Conservation (phyloP, 2,888 invertebrate genomes). For the Hypomecis punctinalis region DNA sequence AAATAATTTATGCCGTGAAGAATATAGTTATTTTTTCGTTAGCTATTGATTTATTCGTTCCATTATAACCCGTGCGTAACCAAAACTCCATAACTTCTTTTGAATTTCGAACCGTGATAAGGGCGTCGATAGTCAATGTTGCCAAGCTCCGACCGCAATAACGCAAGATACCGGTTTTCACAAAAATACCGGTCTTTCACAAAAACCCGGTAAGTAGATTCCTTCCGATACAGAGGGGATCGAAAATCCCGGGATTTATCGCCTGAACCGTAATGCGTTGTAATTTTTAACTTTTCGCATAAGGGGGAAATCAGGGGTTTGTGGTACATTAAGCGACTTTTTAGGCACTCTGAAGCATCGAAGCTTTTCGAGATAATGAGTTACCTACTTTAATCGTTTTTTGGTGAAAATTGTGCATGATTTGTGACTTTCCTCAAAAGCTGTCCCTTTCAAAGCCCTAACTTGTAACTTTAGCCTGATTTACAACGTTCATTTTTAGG, state of each 20-base stretch:
- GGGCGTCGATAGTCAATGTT: conserved; percentile 11
- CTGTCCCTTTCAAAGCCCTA: background rate
- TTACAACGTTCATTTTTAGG: too few species aligned
- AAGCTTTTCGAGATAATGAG: background rate
- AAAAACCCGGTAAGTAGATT: conserved; percentile 23
- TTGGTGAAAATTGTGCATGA: background rate
- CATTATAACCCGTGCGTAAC: too few species aligned
- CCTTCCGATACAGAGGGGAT: conserved; percentile 21
- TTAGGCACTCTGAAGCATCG: background rate
- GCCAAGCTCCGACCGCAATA: conserved; percentile 11
- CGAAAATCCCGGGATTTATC: conserved; percentile 37
- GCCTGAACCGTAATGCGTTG: conserved; percentile 27
- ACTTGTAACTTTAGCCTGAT: too few species aligned
- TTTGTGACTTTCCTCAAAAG: background rate
- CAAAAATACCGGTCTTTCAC: conserved; percentile 12
- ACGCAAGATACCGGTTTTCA: conserved; percentile 10
- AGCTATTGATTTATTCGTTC: too few species aligned
- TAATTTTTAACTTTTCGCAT: conserved; percentile 39
- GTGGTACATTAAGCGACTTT: conserved; percentile 10
- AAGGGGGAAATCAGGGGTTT: conserved; percentile 11
- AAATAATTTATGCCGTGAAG: too few species aligned
- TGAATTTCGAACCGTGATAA: conserved; percentile 1
- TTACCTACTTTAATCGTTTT: background rate
- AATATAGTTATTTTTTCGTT: too few species aligned
- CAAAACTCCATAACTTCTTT: background rate